Evolutionary conservation across 1,140 invertebrate species (phyloP).

Genomic region (Orius insidiosus): DNA sequence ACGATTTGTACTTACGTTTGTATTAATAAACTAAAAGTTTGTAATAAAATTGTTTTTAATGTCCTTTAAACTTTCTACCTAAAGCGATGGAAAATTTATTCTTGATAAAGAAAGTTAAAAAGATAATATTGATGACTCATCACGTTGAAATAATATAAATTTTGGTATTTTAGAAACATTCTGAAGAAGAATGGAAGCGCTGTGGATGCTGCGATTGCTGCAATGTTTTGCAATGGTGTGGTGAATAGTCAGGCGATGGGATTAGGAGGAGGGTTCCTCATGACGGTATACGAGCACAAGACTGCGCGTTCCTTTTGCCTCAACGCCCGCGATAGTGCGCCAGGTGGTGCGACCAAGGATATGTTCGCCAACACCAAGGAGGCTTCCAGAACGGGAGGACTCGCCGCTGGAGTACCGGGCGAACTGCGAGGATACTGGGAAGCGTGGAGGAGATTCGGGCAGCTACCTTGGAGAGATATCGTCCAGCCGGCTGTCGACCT

Average conservation of each 20-base stretch:
- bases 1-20: too few relatives aligned
- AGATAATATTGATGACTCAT: too few relatives aligned
- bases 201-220: slow-evolving; percentile 75
- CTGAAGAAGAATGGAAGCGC: slow-evolving; percentile 60
- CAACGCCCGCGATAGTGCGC: slow-evolving; percentile 71
- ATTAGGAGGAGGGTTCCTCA: slow-evolving; percentile 68
- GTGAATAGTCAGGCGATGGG: slow-evolving; percentile 47
- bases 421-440: slow-evolving; percentile 77
- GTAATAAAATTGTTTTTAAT: too few relatives aligned
- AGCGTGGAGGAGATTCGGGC: slow-evolving; percentile 63
- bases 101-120: too few relatives aligned
- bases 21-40: too few relatives aligned
- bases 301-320: slow-evolving; percentile 42
- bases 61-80: too few relatives aligned
- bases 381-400: slow-evolving; percentile 31
- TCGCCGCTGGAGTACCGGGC: slow-evolving; percentile 75
- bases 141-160: too few relatives aligned
- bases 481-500: slow-evolving; percentile 58
- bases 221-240: slow-evolving; percentile 72
- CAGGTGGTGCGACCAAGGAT: slow-evolving; percentile 37
- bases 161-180: slow-evolving; percentile 34
- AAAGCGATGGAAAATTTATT: too few relatives aligned
- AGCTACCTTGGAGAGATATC: slow-evolving; percentile 62
- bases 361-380: slow-evolving; percentile 39
- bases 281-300: slow-evolving; percentile 56